These are phyloP conservation scores for Callaeas wilsoni DNA, from an alignment of 2,113 vertebrate genomes.

Conservation along the genomic window DNA sequence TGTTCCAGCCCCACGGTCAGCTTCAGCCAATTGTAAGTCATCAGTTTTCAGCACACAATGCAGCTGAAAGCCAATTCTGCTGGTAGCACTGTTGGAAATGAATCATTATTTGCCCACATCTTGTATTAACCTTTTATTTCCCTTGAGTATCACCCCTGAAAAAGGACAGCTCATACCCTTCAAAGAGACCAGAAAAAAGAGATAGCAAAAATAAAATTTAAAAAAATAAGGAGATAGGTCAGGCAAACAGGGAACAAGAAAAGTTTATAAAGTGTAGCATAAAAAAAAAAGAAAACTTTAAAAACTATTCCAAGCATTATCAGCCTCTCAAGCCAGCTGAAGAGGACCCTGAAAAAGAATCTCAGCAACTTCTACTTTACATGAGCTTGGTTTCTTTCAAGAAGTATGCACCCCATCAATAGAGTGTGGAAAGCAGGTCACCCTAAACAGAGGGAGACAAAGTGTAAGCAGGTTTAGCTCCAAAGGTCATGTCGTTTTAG, in stretches of 20 bases:
- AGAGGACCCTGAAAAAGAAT: not conserved
- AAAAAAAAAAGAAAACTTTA: not conserved
- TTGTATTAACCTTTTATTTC: conserved; percentile 34
- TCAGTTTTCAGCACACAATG: conserved; percentile 40
- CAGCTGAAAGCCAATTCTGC: conserved; percentile 19
- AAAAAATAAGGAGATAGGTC: not conserved
- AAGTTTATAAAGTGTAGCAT: not conserved
- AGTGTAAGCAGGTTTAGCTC: not conserved
- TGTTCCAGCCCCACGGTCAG: not conserved
- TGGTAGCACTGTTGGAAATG: not conserved
- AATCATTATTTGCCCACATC: not conserved
- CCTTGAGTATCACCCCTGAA: not conserved
- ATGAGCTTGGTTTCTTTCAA: not conserved
- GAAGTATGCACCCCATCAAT: not conserved
- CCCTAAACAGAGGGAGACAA: not conserved
- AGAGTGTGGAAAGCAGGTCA: not conserved
- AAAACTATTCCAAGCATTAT: not conserved
- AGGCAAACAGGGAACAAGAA: not conserved
- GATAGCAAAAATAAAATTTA: not conserved
- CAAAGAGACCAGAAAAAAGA: not conserved
- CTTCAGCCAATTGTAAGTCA: conserved; percentile 38
- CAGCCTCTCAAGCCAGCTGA: not conserved
- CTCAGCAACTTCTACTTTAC: not conserved
- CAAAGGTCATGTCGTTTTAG: not conserved
- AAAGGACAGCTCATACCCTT: not conserved